Base-by-base conservation (phyloP, 2,888 invertebrate genomes). In the Hanleya hanleyi region DNA sequence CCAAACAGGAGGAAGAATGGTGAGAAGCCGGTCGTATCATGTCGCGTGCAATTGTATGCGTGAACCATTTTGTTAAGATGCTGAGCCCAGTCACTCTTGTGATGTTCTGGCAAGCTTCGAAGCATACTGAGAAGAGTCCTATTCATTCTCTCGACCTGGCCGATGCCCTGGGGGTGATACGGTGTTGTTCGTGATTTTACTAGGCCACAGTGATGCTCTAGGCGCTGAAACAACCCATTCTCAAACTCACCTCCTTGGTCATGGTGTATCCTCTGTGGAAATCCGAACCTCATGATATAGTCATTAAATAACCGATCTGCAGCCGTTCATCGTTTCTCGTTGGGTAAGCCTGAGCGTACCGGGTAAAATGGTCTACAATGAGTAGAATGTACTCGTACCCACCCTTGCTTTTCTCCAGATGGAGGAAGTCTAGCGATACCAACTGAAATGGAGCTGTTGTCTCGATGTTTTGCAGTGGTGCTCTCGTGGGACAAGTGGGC, bases 1-100 rank as follows among this genome's bases (percentile, higher is more conserved):
- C 70, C 70, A 67, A 73, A 74, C 35, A 74, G 38, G 5, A 74
- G 51, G 38, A 62, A 70, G 47, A 70, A 74, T 35, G 70, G 70
- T n/a, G 70, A 61, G 37, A 62, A 74, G 6, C 67, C 67, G 22
- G 71, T 74, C 12, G 57, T 38, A 22, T 50, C 66, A 62, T 71
- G 36, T 22, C 32, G 37, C 36, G 67, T 74, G 67, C 74, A 70
- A 37, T 70, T 74, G 38, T 74, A 71, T 12, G 74, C 70, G 64
- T 70, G 70, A 26, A 67, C 62, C 37, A 74, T 36, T 37, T 71
- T 71, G 47, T 71, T 71, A 3, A 74, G 22, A 41, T 70, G 66
- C 33, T 51, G 29, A 15, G 50, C 51, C 74, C 74, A 74, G 47
- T 70, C 49, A 67, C 22, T 5, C 61, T 74, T 74, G 50, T 70